These are phyloP conservation scores for Chaetodon trifasciatus DNA, from an alignment of 2,797 vertebrate genomes.

Conservation along the genomic window DNA sequence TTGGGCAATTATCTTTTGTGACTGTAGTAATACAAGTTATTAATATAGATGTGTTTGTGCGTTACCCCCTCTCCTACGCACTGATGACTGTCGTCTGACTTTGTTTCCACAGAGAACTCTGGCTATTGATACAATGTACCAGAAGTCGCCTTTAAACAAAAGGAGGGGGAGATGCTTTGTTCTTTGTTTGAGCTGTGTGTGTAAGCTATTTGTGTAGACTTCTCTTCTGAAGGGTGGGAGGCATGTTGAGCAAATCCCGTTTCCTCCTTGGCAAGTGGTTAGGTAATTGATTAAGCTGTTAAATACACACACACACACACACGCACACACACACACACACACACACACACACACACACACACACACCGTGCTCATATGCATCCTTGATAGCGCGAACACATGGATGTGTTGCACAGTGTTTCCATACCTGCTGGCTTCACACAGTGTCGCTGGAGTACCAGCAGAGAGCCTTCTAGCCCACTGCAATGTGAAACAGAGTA, in stretches of 20 bases:
- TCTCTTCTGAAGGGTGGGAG: slow-evolving; percentile 62
- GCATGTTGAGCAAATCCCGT: slow-evolving; percentile 64
- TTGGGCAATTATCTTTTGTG: slow-evolving; percentile 80
- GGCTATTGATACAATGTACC: slow-evolving; percentile 66
- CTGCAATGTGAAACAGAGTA: slow-evolving; percentile 48
- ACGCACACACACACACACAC: slow-evolving; percentile 8
- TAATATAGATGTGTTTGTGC: slow-evolving; percentile 78
- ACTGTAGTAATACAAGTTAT: slow-evolving; percentile 74
- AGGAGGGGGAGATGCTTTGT: slow-evolving; percentile 60
- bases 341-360: too few species aligned
- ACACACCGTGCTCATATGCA: slow-evolving; percentile 22
- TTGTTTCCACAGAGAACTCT: slow-evolving; percentile 68
- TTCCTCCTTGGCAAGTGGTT: slow-evolving; percentile 66
- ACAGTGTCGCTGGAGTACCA: slow-evolving; percentile 75
- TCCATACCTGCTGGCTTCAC: slow-evolving; percentile 74
- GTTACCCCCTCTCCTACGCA: slow-evolving; percentile 51
- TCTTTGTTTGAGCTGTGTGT: slow-evolving; percentile 64
- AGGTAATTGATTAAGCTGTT: slow-evolving; percentile 74
- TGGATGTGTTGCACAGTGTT: slow-evolving; percentile 51
- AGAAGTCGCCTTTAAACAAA: slow-evolving; percentile 72
- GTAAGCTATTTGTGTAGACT: slow-evolving; percentile 68
- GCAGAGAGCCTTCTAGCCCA: slow-evolving; percentile 57
- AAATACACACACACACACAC: slow-evolving; percentile 47
- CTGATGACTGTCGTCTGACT: slow-evolving; percentile 67
- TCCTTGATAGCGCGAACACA: slow-evolving; percentile 32